These are phyloP conservation scores for Holocentrus rufus DNA, from an alignment of 2,797 vertebrate genomes.

Conservation along the genomic window DNA sequence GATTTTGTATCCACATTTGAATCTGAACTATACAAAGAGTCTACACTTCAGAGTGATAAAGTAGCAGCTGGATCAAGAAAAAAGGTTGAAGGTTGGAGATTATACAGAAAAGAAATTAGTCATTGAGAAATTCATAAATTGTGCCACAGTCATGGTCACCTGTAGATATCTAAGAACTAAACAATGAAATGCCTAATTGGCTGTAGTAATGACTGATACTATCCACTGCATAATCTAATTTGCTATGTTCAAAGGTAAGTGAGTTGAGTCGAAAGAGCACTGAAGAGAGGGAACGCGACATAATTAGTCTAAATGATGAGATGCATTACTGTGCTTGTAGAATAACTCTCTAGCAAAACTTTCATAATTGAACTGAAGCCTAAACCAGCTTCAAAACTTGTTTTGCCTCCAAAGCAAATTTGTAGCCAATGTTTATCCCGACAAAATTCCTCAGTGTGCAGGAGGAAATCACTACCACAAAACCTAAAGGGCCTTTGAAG, in stretches of 20 bases:
- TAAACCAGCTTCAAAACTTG: slow-evolving; percentile 44
- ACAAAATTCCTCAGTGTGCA: slow-evolving; percentile 40
- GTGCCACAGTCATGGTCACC: not conserved
- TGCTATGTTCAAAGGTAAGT: slow-evolving; percentile 3
- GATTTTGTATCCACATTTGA: slow-evolving; percentile 25
- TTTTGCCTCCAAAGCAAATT: slow-evolving; percentile 60
- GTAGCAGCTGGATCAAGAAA: slow-evolving; percentile 1
- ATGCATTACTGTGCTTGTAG: slow-evolving; percentile 22
- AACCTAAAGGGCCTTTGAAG: slow-evolving; percentile 50
- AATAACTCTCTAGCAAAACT: slow-evolving; percentile 31
- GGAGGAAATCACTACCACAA: slow-evolving; percentile 40
- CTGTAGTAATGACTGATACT: slow-evolving; percentile 2
- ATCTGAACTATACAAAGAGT: not conserved
- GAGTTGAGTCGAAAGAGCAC: slow-evolving; percentile 1
- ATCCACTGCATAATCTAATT: not conserved
- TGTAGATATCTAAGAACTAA: not conserved
- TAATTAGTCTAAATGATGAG: slow-evolving; percentile 21
- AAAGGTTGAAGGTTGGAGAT: not conserved
- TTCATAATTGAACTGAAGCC: slow-evolving; percentile 51
- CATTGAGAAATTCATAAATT: not conserved
- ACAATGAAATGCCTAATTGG: not conserved
- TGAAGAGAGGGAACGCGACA: slow-evolving; percentile 11
- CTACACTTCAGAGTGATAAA: too few species aligned
- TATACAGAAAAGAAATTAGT: not conserved
- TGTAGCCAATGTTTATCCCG: slow-evolving; percentile 58